A percentile compares a stretch with the other conserved stretches of the same genome.
Conservation (phyloP, 2,113 vertebrate genomes). For the Microcebus murinus region DNA sequence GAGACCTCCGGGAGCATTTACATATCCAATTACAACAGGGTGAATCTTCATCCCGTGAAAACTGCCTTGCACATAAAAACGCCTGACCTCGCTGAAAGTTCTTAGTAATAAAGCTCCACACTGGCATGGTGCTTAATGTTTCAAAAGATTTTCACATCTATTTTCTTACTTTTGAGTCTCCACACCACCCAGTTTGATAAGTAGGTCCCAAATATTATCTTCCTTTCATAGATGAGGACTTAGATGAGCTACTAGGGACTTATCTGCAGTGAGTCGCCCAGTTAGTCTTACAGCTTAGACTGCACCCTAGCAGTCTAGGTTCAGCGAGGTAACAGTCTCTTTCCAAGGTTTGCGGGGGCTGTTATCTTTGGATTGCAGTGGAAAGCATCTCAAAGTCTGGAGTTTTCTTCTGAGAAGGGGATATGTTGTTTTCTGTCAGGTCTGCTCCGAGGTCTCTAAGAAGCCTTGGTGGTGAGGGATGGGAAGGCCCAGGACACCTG, state of each 20-base stretch:
- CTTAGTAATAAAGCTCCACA: constrained; percentile 52
- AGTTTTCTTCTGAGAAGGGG: constrained; percentile 33
- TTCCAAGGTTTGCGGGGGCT: not conserved
- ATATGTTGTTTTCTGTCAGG: not conserved
- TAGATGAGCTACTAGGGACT: not conserved
- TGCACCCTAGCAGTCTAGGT: not conserved
- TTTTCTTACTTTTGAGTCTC: constrained; percentile 50
- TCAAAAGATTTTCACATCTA: constrained; percentile 47
- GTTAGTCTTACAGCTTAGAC: constrained; percentile 2
- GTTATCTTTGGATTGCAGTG: not conserved
- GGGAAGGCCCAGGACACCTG: not conserved
- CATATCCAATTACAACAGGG: constrained; percentile 65
- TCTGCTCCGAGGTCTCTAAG: not conserved
- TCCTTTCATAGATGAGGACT: constrained; percentile 21
- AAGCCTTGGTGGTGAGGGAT: not conserved
- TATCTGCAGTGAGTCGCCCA: constrained; percentile 36
- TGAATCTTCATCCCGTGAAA: constrained; percentile 67
- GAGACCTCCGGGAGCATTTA: constrained; percentile 65
- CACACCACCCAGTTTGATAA: constrained; percentile 45
- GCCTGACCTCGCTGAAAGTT: constrained; percentile 49
- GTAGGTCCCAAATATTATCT: constrained; percentile 12
- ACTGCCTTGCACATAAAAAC: constrained; percentile 53
- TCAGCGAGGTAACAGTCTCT: not conserved
- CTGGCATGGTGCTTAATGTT: constrained; percentile 9
- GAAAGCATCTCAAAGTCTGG: constrained; percentile 20